Conservation (phyloP, 1,140 invertebrate species). For the Micrasema longulum region DNA sequence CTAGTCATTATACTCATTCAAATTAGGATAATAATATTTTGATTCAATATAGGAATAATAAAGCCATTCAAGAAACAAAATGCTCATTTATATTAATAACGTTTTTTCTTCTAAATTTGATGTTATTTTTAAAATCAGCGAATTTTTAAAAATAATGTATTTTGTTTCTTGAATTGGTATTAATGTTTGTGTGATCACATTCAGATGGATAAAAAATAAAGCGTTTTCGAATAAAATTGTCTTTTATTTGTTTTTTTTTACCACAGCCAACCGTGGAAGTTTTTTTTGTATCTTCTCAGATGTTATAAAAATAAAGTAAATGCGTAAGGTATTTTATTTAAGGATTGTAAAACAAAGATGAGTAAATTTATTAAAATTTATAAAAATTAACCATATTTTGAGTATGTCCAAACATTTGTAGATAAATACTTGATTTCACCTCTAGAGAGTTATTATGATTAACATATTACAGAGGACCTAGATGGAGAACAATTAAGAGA, state of each 20-base stretch:
- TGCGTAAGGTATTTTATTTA: no score
- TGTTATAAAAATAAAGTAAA: no score
- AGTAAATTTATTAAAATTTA: no score
- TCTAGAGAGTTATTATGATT: no score
- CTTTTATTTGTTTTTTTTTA: constrained; percentile 38
- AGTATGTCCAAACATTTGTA: no score
- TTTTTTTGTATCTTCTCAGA: no score
- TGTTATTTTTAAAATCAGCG: not conserved
- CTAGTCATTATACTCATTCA: constrained; percentile 48
- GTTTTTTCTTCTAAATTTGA: not conserved
- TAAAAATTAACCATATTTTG: no score
- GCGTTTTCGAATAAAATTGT: constrained; percentile 49
- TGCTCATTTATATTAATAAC: not conserved
- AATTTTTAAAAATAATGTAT: not conserved
- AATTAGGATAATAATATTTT: constrained; percentile 15
- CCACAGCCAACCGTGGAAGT: no score
- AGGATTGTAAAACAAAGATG: no score
- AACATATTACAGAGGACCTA: no score
- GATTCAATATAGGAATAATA: constrained; percentile 3
- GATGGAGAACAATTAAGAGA: no score
- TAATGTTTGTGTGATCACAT: constrained; percentile 52
- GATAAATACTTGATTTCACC: no score
- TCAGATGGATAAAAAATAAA: constrained; percentile 51
- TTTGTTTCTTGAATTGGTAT: constrained; percentile 36
- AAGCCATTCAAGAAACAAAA: constrained; percentile 3